Percentiles rank a stretch among this genome's conserved stretches.
Conservation (phyloP, 1,140 invertebrate species). For the Halictus rubicundus region DNA sequence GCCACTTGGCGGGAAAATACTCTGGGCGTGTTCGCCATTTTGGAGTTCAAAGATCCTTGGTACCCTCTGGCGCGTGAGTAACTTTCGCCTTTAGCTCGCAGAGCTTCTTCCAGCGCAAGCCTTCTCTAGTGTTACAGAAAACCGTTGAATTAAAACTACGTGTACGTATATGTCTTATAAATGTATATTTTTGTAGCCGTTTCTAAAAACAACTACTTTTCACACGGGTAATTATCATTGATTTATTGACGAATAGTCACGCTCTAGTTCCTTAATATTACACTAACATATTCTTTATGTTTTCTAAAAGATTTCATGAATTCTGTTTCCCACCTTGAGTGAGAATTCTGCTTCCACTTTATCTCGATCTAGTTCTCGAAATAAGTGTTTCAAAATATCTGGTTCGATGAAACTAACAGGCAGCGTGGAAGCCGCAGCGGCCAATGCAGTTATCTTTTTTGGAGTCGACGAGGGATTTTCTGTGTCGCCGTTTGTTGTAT, state of each 20-base stretch:
- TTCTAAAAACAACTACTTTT: not conserved
- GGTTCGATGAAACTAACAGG: slow-evolving; percentile 81
- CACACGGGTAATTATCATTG: not conserved
- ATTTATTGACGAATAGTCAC: not conserved
- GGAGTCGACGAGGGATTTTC: slow-evolving; percentile 16
- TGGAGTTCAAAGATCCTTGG: slow-evolving; percentile 74
- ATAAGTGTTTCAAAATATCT: slow-evolving; percentile 84
- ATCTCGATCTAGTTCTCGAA: slow-evolving; percentile 84
- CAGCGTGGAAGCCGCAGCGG: slow-evolving; percentile 36
- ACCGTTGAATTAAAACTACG: not conserved
- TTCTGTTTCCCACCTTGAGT: slow-evolving; percentile 79
- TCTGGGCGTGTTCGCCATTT: slow-evolving; percentile 82
- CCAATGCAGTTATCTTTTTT: slow-evolving; percentile 60
- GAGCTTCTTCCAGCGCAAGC: slow-evolving; percentile 85
- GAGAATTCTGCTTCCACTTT: slow-evolving; percentile 86
- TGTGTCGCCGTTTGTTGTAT: slow-evolving; percentile 21
- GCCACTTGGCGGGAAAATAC: slow-evolving; percentile 84
- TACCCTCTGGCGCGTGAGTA: slow-evolving; percentile 52
- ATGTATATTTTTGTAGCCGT: not conserved
- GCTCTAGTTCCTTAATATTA: not conserved
- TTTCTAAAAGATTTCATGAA: not conserved
- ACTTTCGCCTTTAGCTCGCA: slow-evolving; percentile 77
- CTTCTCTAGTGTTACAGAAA: slow-evolving; percentile 74
- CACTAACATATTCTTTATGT: not conserved
- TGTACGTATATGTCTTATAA: too few species aligned